A percentile compares a stretch with the other conserved stretches of the same genome.
phyloP scores from a whole-genome alignment of 1,140 invertebrate species.

The Psix sp. region DNA sequence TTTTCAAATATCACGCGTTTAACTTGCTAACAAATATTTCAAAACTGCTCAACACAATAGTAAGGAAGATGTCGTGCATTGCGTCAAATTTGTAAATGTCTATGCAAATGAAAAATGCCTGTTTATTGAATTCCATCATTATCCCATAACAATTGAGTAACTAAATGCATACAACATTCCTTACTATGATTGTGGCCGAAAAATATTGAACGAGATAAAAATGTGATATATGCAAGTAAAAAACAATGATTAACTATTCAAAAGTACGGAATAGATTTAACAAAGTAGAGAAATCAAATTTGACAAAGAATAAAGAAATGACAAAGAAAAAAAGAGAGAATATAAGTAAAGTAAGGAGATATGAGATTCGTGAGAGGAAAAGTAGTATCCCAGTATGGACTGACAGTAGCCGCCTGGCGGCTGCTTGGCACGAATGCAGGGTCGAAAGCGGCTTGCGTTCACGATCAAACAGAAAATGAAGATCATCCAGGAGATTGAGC shows the following conservation, averaged over 20 bases:
- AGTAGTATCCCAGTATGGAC: slow-evolving; percentile 62
- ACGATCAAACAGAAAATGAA: slow-evolving; percentile 81
- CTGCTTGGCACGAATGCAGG: slow-evolving; percentile 74
- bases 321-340: slow-evolving; percentile 44
- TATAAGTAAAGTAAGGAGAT: too few relatives aligned
- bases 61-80: too few relatives aligned
- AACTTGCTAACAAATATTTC: neutral
- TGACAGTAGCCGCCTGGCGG: slow-evolving; percentile 62
- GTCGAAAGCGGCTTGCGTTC: slow-evolving; percentile 80
- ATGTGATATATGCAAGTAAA: neutral
- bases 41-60: neutral
- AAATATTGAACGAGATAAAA: neutral
- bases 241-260: slow-evolving; percentile 2
- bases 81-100: too few relatives aligned
- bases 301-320: slow-evolving; percentile 18
- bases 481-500: slow-evolving; percentile 80
- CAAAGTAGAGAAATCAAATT: neutral
- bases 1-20: slow-evolving; percentile 28
- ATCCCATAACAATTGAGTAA: too few relatives aligned
- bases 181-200: too few relatives aligned
- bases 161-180: too few relatives aligned
- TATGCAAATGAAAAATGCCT: too few relatives aligned
- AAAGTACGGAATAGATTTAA: neutral
- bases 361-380: slow-evolving; percentile 57
- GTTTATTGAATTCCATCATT: too few relatives aligned